These are phyloP conservation scores for Drosophila pegasa DNA, from an alignment of 2,888 invertebrate species.

Conservation along the genomic window DNA sequence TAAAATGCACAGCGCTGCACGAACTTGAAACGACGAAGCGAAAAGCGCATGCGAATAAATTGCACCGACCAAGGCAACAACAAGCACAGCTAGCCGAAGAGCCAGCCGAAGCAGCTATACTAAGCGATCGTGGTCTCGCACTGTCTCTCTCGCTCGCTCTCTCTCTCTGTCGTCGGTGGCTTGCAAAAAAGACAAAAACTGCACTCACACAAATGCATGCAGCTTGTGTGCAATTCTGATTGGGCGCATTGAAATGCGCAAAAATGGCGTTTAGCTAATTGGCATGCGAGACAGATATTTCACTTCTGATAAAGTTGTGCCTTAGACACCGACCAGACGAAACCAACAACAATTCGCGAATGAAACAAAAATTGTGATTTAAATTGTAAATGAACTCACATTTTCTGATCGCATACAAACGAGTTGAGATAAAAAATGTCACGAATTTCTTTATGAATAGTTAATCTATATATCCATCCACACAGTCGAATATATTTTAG, in stretches of 20 bases:
- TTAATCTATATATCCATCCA: not conserved
- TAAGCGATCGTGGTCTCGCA: constrained; percentile 26
- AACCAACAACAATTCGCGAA: constrained; percentile 3
- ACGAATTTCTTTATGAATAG: constrained; percentile 6
- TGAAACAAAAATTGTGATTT: constrained; percentile 21
- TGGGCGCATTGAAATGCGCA: constrained; percentile 57
- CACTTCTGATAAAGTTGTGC: constrained; percentile 12
- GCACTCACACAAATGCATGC: constrained; percentile 11
- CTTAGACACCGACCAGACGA: constrained; percentile 43
- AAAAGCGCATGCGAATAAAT: constrained; percentile 68
- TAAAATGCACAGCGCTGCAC: constrained; percentile 66
- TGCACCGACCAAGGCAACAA: constrained; percentile 51
- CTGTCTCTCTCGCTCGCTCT: not conserved
- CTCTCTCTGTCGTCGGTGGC: not conserved
- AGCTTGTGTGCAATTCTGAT: constrained; percentile 52
- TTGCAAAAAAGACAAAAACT: constrained; percentile 2
- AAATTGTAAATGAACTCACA: constrained; percentile 28
- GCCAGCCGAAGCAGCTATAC: constrained; percentile 23
- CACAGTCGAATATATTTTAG: constrained; percentile 18
- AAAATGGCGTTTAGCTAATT: constrained; percentile 63
- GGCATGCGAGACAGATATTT: constrained; percentile 31
- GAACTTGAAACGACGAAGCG: constrained; percentile 51
- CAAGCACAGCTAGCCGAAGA: constrained; percentile 25
- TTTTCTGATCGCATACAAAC: constrained; percentile 1
- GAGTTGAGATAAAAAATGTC: constrained; percentile 18